Conservation (phyloP, 2,888 invertebrate species). For the Lithophane ornitopus region DNA sequence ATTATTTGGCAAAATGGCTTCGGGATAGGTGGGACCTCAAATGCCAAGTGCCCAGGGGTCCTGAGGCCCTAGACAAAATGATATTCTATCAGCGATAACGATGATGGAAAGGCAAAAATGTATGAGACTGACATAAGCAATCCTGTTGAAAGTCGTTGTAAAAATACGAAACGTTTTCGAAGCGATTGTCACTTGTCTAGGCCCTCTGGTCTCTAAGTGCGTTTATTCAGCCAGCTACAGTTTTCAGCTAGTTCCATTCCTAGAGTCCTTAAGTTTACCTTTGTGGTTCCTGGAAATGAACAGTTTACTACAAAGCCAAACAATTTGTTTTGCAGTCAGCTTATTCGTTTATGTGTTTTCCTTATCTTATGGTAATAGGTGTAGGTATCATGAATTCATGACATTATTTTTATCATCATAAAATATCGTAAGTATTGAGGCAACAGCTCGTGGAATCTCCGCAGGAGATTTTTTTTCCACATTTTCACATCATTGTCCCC, state of each 20-base stretch:
- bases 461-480: neutral
- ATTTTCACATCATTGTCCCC: neutral
- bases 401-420: neutral
- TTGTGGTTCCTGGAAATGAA: neutral
- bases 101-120: no score
- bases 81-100: no score
- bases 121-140: no score
- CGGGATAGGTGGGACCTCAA: no score
- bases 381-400: no score
- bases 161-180: no score
- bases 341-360: neutral
- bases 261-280: neutral
- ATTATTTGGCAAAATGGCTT: no score
- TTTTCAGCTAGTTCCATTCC: neutral
- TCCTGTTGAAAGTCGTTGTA: no score
- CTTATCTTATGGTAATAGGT: neutral
- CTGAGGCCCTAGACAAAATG: no score
- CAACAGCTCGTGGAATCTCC: neutral
- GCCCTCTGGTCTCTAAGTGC: no score
- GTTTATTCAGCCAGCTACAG: neutral
- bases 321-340: neutral
- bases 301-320: neutral
- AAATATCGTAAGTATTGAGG: neutral
- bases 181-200: no score
- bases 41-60: no score